Percentiles rank a stretch among this genome's conserved stretches.
Evolutionary conservation across 2,113 vertebrate species (phyloP).

Genomic region (Brachyhypopomus gauderio): DNA sequence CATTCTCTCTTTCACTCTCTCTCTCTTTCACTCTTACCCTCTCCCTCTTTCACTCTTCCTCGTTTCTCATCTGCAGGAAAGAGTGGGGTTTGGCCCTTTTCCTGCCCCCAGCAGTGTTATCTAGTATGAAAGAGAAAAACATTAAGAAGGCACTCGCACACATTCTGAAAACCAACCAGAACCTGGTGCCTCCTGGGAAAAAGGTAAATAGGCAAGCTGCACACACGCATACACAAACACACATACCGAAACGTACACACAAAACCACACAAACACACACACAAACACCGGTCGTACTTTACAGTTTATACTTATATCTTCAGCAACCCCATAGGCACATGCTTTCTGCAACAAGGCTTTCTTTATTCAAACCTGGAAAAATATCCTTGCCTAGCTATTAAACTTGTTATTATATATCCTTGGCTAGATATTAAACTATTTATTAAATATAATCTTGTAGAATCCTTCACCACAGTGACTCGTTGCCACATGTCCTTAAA

Average conservation of each 20-base stretch:
- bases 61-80: constrained; percentile 78
- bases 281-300: background rate
- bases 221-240: background rate
- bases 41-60: background rate
- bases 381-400: no score
- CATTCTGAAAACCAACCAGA: constrained; percentile 99
- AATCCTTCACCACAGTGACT: no score
- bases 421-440: no score
- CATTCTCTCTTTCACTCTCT: background rate
- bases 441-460: background rate
- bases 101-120: constrained; percentile 95
- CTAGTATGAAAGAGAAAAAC: constrained; percentile 99
- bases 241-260: background rate
- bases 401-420: no score
- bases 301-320: no score
- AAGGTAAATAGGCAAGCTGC: constrained; percentile 77
- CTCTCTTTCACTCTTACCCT: background rate
- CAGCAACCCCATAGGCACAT: no score
- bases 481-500: background rate
- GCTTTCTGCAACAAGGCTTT: no score
- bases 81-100: constrained; percentile 98
- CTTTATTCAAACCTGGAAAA: no score
- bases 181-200: constrained; percentile 96
- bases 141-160: constrained; percentile 98
- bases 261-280: background rate